Evolutionary conservation across 2,888 invertebrate species (phyloP).

Genomic region (Griposia aprilina): DNA sequence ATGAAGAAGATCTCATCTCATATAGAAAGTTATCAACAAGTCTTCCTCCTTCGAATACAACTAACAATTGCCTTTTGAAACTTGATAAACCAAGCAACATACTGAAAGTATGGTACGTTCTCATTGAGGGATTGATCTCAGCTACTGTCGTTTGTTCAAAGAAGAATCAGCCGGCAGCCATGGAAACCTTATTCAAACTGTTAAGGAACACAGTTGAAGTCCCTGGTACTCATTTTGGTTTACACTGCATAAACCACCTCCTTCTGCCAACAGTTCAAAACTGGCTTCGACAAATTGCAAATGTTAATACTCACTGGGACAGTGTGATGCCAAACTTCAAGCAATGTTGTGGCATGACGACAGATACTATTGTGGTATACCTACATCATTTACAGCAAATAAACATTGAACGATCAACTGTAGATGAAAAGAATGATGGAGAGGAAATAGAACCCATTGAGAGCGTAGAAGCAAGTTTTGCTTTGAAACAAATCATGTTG

Average conservation of each 20-base stretch:
- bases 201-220: constrained; percentile 94
- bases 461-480: constrained; percentile 92
- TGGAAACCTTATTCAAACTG: constrained; percentile 96
- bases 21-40: constrained; percentile 91
- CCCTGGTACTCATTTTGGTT: constrained; percentile 97
- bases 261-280: constrained; percentile 97
- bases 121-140: constrained; percentile 96
- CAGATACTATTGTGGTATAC: constrained; percentile 97
- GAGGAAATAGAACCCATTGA: constrained; percentile 89
- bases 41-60: constrained; percentile 86
- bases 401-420: constrained; percentile 81
- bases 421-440: constrained; percentile 83
- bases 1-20: constrained; percentile 92
- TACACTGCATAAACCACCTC: constrained; percentile 97
- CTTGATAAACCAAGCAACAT: constrained; percentile 96
- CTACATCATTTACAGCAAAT: constrained; percentile 94
- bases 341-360: constrained; percentile 98
- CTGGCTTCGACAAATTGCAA: constrained; percentile 95
- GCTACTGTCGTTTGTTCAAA: constrained; percentile 96
- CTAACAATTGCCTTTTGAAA: constrained; percentile 90
- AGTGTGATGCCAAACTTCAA: constrained; percentile 97
- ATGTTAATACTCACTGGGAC: constrained; percentile 93
- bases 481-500: constrained; percentile 95
- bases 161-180: constrained; percentile 95
- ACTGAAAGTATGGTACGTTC: constrained; percentile 96